Evolutionary conservation across 2,113 vertebrate genomes (phyloP).

Genomic region (Galeopterus variegatus): DNA sequence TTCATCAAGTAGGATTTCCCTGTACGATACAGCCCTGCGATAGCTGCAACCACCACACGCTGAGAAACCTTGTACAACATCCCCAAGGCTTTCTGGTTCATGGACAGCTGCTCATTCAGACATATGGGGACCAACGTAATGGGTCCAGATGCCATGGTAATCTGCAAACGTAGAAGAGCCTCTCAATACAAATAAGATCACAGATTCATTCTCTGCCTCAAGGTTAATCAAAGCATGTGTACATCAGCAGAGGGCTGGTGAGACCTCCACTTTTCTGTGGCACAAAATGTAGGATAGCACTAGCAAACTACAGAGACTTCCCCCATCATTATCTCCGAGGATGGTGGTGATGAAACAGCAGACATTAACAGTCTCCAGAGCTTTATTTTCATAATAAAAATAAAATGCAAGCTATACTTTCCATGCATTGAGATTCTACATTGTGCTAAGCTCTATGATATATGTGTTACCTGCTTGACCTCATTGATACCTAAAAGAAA

Average conservation of each 20-base stretch:
- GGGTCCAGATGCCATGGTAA: not conserved
- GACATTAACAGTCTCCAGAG: not conserved
- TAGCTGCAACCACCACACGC: conserved; percentile 15
- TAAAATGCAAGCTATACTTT: not conserved
- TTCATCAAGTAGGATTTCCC: conserved; percentile 81
- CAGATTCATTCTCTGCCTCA: not conserved
- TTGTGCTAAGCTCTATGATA: not conserved
- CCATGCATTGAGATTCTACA: not conserved
- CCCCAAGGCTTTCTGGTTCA: conserved; percentile 47
- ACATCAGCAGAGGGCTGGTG: not conserved
- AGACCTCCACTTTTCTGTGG: not conserved
- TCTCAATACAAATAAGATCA: not conserved
- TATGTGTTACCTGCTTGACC: not conserved
- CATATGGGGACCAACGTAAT: conserved; percentile 44
- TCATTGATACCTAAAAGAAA: not conserved
- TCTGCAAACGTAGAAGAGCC: not conserved
- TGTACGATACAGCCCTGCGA: not conserved
- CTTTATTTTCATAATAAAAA: conserved; percentile 7
- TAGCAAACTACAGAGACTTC: not conserved
- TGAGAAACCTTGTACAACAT: conserved; percentile 35
- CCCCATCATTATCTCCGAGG: not conserved
- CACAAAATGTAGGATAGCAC: not conserved
- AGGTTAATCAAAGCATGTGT: not conserved
- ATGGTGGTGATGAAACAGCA: not conserved
- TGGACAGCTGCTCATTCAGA: conserved; percentile 9